These are phyloP conservation scores for Cyanoderma ruficeps DNA, from an alignment of 2,113 vertebrate genomes.

Conservation along the genomic window DNA sequence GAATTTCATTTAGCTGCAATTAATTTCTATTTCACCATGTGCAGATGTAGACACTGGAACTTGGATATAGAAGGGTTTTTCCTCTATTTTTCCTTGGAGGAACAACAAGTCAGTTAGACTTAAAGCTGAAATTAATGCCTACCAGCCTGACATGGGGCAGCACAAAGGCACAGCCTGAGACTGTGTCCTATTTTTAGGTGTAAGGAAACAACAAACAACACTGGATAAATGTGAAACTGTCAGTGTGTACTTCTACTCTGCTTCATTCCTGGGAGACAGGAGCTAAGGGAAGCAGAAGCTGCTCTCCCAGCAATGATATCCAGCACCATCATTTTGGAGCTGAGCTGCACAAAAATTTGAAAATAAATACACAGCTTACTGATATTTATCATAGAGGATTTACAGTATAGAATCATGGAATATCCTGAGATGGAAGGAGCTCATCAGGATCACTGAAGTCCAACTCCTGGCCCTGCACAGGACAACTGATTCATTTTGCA, in stretches of 20 bases:
- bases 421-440: neutral
- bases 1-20: neutral
- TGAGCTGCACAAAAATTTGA: neutral
- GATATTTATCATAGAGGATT: neutral
- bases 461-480: neutral
- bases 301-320: neutral
- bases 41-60: neutral
- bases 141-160: neutral
- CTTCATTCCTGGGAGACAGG: neutral
- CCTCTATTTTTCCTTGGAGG: neutral
- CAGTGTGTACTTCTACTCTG: neutral
- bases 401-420: neutral
- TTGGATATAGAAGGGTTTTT: accelerated
- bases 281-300: neutral
- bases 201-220: neutral
- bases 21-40: neutral
- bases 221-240: neutral
- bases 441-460: neutral
- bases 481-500: neutral
- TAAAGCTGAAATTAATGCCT: neutral
- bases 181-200: neutral
- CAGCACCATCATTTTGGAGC: neutral
- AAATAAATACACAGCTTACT: neutral
- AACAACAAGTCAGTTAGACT: neutral
- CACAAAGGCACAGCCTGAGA: neutral